phyloP scores from a whole-genome alignment of 1,140 invertebrate species.

The Elysia chlorotica region DNA sequence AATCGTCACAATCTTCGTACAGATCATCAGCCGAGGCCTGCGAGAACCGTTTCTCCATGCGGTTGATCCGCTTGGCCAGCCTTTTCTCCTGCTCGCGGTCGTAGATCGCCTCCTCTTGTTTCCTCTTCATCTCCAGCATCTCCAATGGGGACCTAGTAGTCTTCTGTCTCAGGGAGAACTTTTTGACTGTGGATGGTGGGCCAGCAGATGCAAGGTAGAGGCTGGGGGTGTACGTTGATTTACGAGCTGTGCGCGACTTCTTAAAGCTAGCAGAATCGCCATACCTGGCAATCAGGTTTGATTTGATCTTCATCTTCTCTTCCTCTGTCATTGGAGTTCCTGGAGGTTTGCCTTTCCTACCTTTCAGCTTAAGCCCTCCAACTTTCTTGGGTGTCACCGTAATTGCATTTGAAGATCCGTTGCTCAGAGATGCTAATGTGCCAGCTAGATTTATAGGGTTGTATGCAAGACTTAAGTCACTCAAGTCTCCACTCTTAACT shows the following conservation, averaged over 20 bases:
- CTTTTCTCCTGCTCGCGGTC: constrained; percentile 33
- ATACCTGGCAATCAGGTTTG: not conserved
- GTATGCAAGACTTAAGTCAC: not conserved
- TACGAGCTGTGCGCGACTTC: not conserved
- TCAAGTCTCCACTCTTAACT: not conserved
- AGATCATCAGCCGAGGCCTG: not conserved
- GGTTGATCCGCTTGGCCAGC: constrained; percentile 21
- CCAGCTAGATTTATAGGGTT: not conserved
- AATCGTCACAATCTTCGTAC: not conserved
- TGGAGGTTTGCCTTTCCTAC: constrained; percentile 10
- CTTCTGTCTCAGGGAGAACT: constrained; percentile 35
- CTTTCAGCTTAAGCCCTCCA: constrained; percentile 14
- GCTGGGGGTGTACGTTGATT: not conserved
- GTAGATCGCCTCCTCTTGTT: constrained; percentile 38
- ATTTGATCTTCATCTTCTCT: not conserved
- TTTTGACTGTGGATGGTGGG: not conserved
- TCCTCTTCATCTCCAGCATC: constrained; percentile 41
- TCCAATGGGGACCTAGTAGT: constrained; percentile 42
- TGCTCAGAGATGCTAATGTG: not conserved
- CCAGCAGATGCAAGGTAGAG: not conserved
- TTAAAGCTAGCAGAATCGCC: not conserved
- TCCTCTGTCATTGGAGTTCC: constrained; percentile 17
- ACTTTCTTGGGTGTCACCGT: not conserved
- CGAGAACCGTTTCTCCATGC: constrained; percentile 2
- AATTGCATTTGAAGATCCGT: not conserved